These are phyloP conservation scores for Xenotilapia longispinis DNA, from an alignment of 2,113 vertebrate species.

Conservation along the genomic window DNA sequence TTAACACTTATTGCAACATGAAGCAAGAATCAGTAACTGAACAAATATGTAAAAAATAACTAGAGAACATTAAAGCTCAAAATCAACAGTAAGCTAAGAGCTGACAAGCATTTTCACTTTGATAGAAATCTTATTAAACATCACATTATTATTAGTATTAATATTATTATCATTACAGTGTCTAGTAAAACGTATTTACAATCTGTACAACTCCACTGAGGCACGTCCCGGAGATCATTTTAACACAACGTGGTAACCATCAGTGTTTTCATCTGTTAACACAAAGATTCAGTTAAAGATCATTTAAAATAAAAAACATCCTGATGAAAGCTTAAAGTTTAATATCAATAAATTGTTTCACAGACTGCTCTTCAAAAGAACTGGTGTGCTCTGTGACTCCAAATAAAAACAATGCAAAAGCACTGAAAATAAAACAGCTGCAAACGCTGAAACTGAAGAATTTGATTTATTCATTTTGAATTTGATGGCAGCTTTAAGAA, in stretches of 20 bases:
- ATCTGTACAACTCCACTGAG: conserved; percentile 9
- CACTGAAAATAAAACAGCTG: neutral
- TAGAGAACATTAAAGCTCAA: neutral
- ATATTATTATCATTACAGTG: neutral
- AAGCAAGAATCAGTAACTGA: neutral
- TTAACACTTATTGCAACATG: neutral
- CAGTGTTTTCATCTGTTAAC: conserved; percentile 80
- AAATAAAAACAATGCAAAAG: neutral
- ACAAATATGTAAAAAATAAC: neutral
- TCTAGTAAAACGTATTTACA: conserved; percentile 16
- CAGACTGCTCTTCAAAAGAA: neutral
- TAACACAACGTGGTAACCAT: conserved; percentile 85
- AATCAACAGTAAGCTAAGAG: neutral
- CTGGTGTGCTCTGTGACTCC: neutral
- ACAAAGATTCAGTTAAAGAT: neutral
- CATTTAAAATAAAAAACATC: neutral
- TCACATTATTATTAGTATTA: neutral
- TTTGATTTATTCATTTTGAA: neutral
- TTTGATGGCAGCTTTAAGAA: neutral
- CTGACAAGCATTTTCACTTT: neutral
- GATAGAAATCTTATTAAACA: neutral
- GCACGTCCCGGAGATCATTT: conserved; percentile 67
- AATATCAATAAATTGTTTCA: neutral
- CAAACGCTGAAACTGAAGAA: neutral
- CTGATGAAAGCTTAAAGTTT: neutral